Percentiles rank a stretch among this genome's conserved stretches.
phyloP scores from a whole-genome alignment of 37 sponge, comb jelly and placozoan species.

The Halisarca cf. caerulea region DNA sequence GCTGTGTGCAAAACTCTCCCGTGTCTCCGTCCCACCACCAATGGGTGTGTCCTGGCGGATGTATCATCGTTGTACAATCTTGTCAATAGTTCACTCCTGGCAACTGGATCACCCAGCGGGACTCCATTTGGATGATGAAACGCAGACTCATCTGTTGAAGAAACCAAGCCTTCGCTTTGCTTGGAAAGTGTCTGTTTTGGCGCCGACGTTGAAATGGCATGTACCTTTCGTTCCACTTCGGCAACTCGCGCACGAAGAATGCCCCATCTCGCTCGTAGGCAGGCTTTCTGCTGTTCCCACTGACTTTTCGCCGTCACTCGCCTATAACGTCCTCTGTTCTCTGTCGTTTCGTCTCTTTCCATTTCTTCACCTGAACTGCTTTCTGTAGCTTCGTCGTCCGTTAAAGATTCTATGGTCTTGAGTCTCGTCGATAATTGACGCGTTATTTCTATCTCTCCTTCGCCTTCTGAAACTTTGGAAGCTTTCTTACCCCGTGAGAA shows the following conservation, averaged over 20 bases:
- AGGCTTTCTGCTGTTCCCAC: conserved; percentile 22
- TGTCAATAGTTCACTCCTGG: neutral
- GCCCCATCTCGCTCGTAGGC: conserved; percentile 4
- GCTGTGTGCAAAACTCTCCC: neutral
- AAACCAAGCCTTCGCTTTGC: neutral
- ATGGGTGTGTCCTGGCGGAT: conserved; percentile 6
- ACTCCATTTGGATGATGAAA: conserved; percentile 3
- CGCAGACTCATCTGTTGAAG: neutral
- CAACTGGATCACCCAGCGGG: too few species aligned
- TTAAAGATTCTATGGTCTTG: neutral
- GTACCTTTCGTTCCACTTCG: neutral
- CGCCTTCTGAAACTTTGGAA: neutral
- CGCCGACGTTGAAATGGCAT: neutral
- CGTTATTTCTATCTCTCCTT: neutral
- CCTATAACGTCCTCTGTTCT: neutral
- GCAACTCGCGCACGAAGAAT: neutral
- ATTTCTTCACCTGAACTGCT: conserved; percentile 24
- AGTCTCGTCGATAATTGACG: conserved; percentile 1
- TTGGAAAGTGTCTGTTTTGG: neutral
- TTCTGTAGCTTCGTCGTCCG: conserved; percentile 29
- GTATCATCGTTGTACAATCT: neutral
- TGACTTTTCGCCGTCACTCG: conserved; percentile 1
- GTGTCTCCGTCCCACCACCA: neutral
- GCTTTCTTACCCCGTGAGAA: neutral
- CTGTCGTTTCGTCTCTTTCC: conserved; percentile 8